Evolutionary conservation across 92 coral and sea anemone species (phyloP).

Genomic region (Paramuricea clavata): DNA sequence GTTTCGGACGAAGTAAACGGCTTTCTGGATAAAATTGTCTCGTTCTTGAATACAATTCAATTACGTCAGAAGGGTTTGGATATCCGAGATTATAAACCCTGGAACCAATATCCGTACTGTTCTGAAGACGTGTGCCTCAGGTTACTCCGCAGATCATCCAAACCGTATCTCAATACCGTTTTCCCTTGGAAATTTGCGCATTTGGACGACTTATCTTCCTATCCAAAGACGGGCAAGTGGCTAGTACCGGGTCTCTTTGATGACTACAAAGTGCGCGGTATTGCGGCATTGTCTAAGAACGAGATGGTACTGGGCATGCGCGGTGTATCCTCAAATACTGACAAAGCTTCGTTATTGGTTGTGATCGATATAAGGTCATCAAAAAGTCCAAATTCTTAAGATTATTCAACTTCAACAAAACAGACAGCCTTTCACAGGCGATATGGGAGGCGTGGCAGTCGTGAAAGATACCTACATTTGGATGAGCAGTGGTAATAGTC

Average conservation of each 20-base stretch:
- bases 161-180: constrained; percentile 78
- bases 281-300: constrained; percentile 72
- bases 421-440: constrained; percentile 65
- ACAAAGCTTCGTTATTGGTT: constrained; percentile 84
- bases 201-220: constrained; percentile 91
- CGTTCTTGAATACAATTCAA: constrained; percentile 82
- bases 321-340: constrained; percentile 84
- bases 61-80: constrained; percentile 90
- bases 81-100: constrained; percentile 71
- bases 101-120: constrained; percentile 86
- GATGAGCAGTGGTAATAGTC: constrained; percentile 79
- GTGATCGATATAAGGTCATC: constrained; percentile 70
- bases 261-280: constrained; percentile 86
- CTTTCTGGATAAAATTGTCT: constrained; percentile 79
- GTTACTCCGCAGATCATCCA: constrained; percentile 81
- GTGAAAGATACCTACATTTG: constrained; percentile 76
- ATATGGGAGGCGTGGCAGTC: constrained; percentile 86
- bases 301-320: constrained; percentile 88
- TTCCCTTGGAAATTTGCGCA: constrained; percentile 92
- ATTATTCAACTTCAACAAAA: constrained; percentile 80
- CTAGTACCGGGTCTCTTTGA: constrained; percentile 94
- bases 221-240: constrained; percentile 84
- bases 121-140: constrained; percentile 86
- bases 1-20: constrained; percentile 71
- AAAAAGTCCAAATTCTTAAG: constrained; percentile 71